phyloP scores from a whole-genome alignment of 2,888 invertebrate species.

The Parnassius apollo region DNA sequence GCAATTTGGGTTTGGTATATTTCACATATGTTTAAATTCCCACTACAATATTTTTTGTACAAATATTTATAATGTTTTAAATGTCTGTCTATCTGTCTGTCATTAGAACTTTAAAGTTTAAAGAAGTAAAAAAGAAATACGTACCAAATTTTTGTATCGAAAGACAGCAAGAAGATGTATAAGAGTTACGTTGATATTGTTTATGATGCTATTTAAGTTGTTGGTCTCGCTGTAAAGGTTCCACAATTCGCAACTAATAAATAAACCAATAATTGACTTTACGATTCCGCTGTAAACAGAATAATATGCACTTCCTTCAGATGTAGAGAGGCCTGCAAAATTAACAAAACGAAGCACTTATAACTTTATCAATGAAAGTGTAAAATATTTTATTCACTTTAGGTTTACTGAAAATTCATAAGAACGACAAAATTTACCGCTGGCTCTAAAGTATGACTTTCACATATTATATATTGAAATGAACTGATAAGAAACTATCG shows the following conservation, averaged over 20 bases:
- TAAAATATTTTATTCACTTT: not conserved
- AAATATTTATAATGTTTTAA: no score
- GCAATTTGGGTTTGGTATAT: no score
- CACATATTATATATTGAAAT: no score
- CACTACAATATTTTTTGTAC: no score
- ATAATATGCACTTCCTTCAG: constrained; percentile 45
- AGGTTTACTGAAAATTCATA: no score
- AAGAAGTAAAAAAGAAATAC: no score
- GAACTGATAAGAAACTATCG: no score
- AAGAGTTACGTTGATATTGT: constrained; percentile 47
- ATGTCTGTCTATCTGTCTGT: no score
- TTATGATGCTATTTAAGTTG: constrained; percentile 49
- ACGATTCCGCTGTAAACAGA: constrained; percentile 48
- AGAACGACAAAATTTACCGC: no score
- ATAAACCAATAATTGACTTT: constrained; percentile 43
- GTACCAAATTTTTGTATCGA: constrained; percentile 39
- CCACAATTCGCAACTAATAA: constrained; percentile 54
- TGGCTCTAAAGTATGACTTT: no score
- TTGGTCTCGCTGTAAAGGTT: constrained; percentile 42
- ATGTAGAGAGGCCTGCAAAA: constrained; percentile 32
- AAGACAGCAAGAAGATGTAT: constrained; percentile 56
- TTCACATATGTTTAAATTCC: no score
- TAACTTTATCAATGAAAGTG: not conserved
- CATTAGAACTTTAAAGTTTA: no score
- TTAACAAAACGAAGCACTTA: not conserved